A percentile compares a stretch with the other conserved stretches of the same genome.
phyloP scores from a whole-genome alignment of 2,113 vertebrate species.

The Leucopsar rothschildi region DNA sequence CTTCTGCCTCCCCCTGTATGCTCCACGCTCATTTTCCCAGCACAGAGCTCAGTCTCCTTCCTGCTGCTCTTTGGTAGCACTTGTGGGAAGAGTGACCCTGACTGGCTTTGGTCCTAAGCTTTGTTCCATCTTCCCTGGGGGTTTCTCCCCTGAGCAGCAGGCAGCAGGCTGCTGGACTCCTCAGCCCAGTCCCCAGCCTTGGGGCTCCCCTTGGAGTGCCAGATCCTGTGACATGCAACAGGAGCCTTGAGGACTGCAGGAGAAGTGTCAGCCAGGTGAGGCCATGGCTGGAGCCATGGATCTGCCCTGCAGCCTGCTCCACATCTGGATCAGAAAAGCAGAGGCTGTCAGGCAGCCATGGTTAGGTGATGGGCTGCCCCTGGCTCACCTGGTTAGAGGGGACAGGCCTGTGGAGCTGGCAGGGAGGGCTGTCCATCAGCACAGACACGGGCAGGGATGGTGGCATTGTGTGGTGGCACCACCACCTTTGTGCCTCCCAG shows the following conservation, averaged over 20 bases:
- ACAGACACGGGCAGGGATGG: neutral
- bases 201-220: neutral
- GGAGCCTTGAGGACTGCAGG: neutral
- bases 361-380: neutral
- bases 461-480: neutral
- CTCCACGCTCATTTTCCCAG: neutral
- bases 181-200: neutral
- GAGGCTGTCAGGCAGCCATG: neutral
- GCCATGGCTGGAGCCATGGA: neutral
- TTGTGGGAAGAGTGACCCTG: neutral
- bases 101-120: neutral
- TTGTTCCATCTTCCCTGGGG: neutral
- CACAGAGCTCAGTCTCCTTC: neutral
- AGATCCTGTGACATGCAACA: accelerated
- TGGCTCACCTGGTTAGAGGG: neutral
- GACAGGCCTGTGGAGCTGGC: neutral
- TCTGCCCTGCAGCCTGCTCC: neutral
- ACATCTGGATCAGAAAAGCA: neutral
- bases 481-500: neutral
- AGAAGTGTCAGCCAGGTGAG: neutral
- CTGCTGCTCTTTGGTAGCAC: neutral
- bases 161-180: neutral
- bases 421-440: no score
- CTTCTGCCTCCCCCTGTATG: neutral
- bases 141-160: neutral